Evolutionary conservation across 2,888 invertebrate genomes (phyloP), one percentile per base, ranked within the genome.

Genomic region (Rotaria magnacalcarata): DNA sequence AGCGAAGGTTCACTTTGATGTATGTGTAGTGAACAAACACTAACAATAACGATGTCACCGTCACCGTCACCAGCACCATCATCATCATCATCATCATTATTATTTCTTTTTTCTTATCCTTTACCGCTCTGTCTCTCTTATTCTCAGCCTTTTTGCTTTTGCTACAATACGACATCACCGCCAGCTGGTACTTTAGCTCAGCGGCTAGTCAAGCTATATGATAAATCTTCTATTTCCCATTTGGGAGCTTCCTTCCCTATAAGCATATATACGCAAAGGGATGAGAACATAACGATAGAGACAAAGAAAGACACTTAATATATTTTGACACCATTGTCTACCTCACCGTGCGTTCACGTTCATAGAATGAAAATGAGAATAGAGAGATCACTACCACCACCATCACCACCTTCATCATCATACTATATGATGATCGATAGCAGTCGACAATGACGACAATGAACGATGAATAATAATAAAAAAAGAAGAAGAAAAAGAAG

Each of bases 401-500:
- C 54, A 54, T 54, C 34, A 34, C 2, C 34, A 34, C 34, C 34
- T 34, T 2, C 52, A 52, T 52, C 52, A 52, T 52, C 52, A 52
- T 52, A 60, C 58, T 60, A 60, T 60, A 60, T 60, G 58, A 60
- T 60, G 58, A 60, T 60, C 58, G 58, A 60, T 60, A 60, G 58
- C 27, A 60, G 58, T 60, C 58, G 58, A 60, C 58, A 60, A 60
- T 60, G 58, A 60, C 27, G 27, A 27, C 27, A 60, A 27, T 60
- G n/a, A 27, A 60, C 58, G 27, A 60, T 60, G 21, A 60, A 60
- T 27, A 11, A 60, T 24, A 8, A 60, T 1, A 24, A n/a, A 60
- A 6, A 21, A 60, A n/a, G 4, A 60, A 21, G 52, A n/a, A 58
- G 10, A 58, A 58, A 8, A 58, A 58, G 58, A 58, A 58, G 58